Percentiles rank a stretch among this genome's conserved stretches.
Conservation (phyloP, 2,113 vertebrate species). For the Micronisus gabar region DNA sequence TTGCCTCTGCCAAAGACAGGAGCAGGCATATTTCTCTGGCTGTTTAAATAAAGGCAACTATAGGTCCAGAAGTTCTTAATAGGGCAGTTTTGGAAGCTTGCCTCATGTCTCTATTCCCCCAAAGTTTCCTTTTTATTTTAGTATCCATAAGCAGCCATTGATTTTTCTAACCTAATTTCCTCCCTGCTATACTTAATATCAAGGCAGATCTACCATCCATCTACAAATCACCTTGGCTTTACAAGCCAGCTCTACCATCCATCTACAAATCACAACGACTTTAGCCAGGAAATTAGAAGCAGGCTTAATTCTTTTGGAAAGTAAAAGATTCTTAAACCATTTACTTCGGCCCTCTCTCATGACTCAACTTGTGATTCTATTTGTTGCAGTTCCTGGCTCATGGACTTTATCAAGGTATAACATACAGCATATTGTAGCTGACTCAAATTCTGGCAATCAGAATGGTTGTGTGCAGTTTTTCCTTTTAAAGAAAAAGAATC, state of each 20-base stretch:
- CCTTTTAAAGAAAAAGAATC: not conserved
- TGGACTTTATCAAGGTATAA: not conserved
- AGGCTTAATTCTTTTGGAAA: slow-evolving; percentile 2
- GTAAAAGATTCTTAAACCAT: slow-evolving; percentile 1
- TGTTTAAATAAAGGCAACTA: not conserved
- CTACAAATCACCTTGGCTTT: slow-evolving; percentile 46
- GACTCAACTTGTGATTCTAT: slow-evolving; percentile 1
- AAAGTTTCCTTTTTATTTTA: slow-evolving; percentile 48
- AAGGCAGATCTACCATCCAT: slow-evolving; percentile 26
- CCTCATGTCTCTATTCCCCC: not conserved
- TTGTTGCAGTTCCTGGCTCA: not conserved
- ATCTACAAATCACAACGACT: slow-evolving; percentile 14
- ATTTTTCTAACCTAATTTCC: slow-evolving; percentile 58
- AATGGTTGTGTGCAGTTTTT: not conserved
- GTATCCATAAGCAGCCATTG: slow-evolving; percentile 46
- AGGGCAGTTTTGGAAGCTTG: not conserved
- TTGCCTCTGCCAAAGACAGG: not conserved
- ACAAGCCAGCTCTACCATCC: slow-evolving; percentile 14
- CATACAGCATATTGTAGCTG: not conserved
- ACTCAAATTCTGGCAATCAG: slow-evolving; percentile 1
- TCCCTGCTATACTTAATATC: slow-evolving; percentile 41
- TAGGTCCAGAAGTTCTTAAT: not conserved
- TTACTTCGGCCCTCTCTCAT: not conserved
- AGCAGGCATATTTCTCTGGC: not conserved
- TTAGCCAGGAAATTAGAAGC: slow-evolving; percentile 34